phyloP scores from a whole-genome alignment of 2,888 invertebrate species.

The Ophioninae sp. region DNA sequence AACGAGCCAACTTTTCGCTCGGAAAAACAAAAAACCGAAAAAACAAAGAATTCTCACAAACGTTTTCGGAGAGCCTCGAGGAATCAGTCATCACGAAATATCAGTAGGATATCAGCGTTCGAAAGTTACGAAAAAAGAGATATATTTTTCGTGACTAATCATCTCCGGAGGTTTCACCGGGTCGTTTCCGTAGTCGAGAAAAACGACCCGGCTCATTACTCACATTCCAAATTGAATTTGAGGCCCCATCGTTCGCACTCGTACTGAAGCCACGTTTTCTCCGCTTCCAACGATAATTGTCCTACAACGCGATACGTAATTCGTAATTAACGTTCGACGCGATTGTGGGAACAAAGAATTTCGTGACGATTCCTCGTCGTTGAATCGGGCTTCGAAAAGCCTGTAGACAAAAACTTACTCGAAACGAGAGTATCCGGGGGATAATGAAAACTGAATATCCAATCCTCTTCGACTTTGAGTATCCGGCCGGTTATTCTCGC shows the following conservation, averaged over 20 bases:
- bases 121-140: background rate
- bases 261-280: slow-evolving; percentile 94
- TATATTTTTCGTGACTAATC: background rate
- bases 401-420: slow-evolving; percentile 78
- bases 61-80: too few species aligned
- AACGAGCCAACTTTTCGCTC: too few species aligned
- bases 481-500: slow-evolving; percentile 96
- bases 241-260: slow-evolving; percentile 95
- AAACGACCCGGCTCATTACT: slow-evolving; percentile 69
- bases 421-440: slow-evolving; percentile 86
- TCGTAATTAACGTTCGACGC: slow-evolving; percentile 43
- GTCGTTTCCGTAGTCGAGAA: background rate
- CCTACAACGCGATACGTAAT: slow-evolving; percentile 82
- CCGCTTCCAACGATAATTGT: slow-evolving; percentile 92
- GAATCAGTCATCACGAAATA: too few species aligned
- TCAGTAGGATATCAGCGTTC: background rate
- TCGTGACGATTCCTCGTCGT: slow-evolving; percentile 5
- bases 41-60: too few species aligned
- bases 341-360: slow-evolving; percentile 18
- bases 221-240: slow-evolving; percentile 91
- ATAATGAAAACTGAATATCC: slow-evolving; percentile 97
- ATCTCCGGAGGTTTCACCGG: background rate
- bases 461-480: slow-evolving; percentile 95
- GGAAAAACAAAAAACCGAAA: too few species aligned
- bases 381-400: too few species aligned